These are phyloP conservation scores for Brachionus koreanus DNA, from an alignment of 1,140 invertebrate species.

Conservation along the genomic window DNA sequence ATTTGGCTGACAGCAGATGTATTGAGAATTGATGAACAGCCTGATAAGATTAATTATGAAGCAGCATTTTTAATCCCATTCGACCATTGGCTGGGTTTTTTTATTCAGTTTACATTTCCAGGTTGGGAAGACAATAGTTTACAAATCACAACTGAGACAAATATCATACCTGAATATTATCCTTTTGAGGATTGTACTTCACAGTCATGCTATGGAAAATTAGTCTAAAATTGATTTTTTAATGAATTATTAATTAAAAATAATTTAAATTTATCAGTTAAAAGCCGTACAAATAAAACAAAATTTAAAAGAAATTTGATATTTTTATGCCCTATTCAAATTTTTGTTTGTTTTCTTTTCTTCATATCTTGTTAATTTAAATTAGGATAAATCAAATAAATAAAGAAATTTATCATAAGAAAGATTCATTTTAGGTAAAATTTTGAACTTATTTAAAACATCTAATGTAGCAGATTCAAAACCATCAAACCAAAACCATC, in stretches of 20 bases:
- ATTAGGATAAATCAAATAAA: too few relatives aligned
- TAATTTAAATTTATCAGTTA: not conserved
- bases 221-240: slow-evolving; percentile 47
- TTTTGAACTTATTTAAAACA: too few relatives aligned
- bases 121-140: slow-evolving; percentile 49
- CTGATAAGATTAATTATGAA: slow-evolving; percentile 33
- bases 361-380: too few relatives aligned
- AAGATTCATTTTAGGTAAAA: too few relatives aligned
- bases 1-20: slow-evolving; percentile 1
- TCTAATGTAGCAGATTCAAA: too few relatives aligned
- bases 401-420: too few relatives aligned
- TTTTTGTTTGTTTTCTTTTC: not conserved
- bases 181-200: slow-evolving; percentile 51
- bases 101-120: slow-evolving; percentile 49
- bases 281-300: not conserved
- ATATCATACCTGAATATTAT: slow-evolving; percentile 50
- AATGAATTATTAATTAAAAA: not conserved
- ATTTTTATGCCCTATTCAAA: too few relatives aligned
- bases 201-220: slow-evolving; percentile 48
- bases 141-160: slow-evolving; percentile 51
- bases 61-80: slow-evolving; percentile 48
- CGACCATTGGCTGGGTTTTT: slow-evolving; percentile 49
- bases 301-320: not conserved
- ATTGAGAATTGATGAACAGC: slow-evolving; percentile 3
- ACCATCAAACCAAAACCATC: too few relatives aligned